Evolutionary conservation across 2,888 invertebrate species (phyloP).

Genomic region (Yponomeuta malinellus): DNA sequence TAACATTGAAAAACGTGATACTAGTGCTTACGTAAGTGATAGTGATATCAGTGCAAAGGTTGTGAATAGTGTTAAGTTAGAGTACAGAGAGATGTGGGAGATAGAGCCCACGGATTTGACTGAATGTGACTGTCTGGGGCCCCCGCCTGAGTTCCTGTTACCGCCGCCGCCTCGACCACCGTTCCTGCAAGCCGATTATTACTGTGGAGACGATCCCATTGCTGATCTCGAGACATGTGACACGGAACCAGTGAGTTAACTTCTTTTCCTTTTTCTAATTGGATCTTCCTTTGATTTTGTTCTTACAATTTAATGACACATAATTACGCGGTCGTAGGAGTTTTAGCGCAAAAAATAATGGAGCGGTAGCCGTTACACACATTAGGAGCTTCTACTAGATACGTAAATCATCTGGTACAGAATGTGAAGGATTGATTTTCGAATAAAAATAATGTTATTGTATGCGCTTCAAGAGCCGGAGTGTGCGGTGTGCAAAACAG

Average conservation of each 20-base stretch:
- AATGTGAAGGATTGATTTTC: no score
- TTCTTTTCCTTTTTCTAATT: slow-evolving; percentile 9
- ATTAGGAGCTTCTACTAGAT: no score
- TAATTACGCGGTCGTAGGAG: no score
- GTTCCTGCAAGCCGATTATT: slow-evolving; percentile 80
- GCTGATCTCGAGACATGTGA: slow-evolving; percentile 84
- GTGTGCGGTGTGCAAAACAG: background rate
- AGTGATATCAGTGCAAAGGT: slow-evolving; percentile 69
- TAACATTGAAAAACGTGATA: slow-evolving; percentile 68
- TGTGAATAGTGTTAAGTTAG: slow-evolving; percentile 75
- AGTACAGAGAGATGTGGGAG: slow-evolving; percentile 81
- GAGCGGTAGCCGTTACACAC: no score
- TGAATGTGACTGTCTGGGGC: slow-evolving; percentile 86
- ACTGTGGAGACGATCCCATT: slow-evolving; percentile 82
- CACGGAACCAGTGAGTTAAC: slow-evolving; percentile 82
- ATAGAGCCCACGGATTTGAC: slow-evolving; percentile 81
- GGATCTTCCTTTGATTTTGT: background rate
- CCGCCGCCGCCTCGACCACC: slow-evolving; percentile 86
- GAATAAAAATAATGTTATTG: background rate
- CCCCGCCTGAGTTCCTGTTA: slow-evolving; percentile 83
- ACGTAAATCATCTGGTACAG: no score
- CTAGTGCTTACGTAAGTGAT: slow-evolving; percentile 54
- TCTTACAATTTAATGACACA: no score
- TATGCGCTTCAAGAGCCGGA: background rate
- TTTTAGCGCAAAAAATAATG: no score